Evolutionary conservation across 1,140 invertebrate genomes (phyloP), one percentile per base, ranked within the genome.

Genomic region (Brachionus sp.): DNA sequence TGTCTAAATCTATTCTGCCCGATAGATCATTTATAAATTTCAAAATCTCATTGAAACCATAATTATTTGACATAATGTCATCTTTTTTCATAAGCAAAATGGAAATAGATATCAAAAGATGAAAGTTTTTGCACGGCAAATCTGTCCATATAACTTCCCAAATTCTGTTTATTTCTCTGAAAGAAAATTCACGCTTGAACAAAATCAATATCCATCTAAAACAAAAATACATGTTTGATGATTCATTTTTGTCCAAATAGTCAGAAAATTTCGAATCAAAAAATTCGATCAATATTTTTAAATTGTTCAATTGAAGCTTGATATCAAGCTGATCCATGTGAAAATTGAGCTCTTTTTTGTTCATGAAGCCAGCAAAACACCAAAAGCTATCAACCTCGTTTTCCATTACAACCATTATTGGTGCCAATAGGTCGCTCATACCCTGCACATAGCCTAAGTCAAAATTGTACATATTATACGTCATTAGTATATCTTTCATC

Each of bases 391-490:
- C 95, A 5, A 95, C 88, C 90, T 98, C 96, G 88, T 95, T 93
- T 83, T 94, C 92, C 91, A 97, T 92, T 12, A 84, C 12, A 7
- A 98, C 91, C 86, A 94, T 92, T 85, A 99, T 93, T 1, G 97
- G 97, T 16, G 95, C 94, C 39, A 98, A 89, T 62, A 99, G 90
- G 90, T 99, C 97, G 86, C 95, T 97, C 97, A 99, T 99, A 16
- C 97, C 91, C 86, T 92, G 91, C 5, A 91, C 91, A 87, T 91
- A 91, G n/a, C 91, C 91, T 84, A 99, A 90, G 90, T 99, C 97
- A 90, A 99, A 99, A 90, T 99, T 98, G 87, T 98, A 98, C 96
- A 99, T 98, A n/a, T 96, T 93, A 88, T 98, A 99, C 0, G 97
- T 98, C 94, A 98, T 97, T 1, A 99, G 90, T 86, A 99, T 95